Conservation (phyloP, 2,113 vertebrate genomes). For the Chitala chitala region DNA sequence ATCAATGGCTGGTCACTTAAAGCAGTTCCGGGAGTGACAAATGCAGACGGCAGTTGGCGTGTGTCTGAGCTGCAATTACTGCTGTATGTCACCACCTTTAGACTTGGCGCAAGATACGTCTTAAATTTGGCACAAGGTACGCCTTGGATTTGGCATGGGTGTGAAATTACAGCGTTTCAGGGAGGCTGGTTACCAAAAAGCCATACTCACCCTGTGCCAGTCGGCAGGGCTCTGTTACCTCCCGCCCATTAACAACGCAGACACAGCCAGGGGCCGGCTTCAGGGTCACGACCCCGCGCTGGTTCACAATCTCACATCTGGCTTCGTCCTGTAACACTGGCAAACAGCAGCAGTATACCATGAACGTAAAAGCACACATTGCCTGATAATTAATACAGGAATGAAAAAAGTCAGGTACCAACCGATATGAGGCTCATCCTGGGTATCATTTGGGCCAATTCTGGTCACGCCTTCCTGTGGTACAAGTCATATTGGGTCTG, state of each 20-base stretch:
- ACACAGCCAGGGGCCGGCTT: conserved; percentile 61
- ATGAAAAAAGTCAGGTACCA: conserved; percentile 31
- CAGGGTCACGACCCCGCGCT: conserved; percentile 74
- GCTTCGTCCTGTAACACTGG: conserved; percentile 77
- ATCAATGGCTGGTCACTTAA: too few relatives aligned
- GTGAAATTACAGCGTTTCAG: too few relatives aligned
- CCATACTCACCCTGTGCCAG: conserved; percentile 79
- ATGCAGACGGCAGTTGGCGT: too few relatives aligned
- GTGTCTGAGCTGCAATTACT: too few relatives aligned
- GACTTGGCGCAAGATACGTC: too few relatives aligned
- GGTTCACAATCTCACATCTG: conserved; percentile 80
- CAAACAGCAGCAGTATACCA: neutral
- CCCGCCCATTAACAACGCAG: conserved; percentile 78
- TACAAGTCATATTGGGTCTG: neutral
- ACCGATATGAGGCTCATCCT: conserved; percentile 86
- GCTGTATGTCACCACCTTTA: too few relatives aligned
- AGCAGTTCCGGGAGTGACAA: too few relatives aligned
- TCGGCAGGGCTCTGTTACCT: conserved; percentile 73
- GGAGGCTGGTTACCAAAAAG: neutral
- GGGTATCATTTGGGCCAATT: conserved; percentile 78
- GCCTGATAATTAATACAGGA: conserved; percentile 4
- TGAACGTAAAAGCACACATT: neutral
- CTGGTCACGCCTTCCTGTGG: conserved; percentile 85
- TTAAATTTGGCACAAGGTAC: too few relatives aligned
- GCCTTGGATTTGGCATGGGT: too few relatives aligned